A percentile compares a stretch with the other conserved stretches of the same genome.
Evolutionary conservation across 2,888 invertebrate genomes (phyloP).

Genomic region (Chouioia cunea): DNA sequence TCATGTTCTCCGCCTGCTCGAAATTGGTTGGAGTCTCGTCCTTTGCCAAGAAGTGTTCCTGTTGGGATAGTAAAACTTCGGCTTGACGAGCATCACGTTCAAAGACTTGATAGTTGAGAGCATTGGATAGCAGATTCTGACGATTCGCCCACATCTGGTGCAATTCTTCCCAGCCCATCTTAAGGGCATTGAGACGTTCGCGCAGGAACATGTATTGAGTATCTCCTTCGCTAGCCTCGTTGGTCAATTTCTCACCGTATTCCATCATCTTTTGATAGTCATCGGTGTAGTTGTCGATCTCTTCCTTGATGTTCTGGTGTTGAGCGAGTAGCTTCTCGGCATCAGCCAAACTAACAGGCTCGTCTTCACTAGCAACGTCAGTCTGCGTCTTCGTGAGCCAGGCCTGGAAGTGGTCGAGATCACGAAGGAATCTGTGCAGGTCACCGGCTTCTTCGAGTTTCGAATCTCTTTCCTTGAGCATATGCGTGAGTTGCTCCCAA

Average conservation of each 20-base stretch:
- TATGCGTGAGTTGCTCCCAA: slow-evolving; percentile 97
- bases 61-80: slow-evolving; percentile 96
- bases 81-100: slow-evolving; percentile 97
- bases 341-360: slow-evolving; percentile 91
- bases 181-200: slow-evolving; percentile 95
- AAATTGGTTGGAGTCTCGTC: slow-evolving; percentile 94
- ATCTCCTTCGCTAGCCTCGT: slow-evolving; percentile 85
- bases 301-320: slow-evolving; percentile 98
- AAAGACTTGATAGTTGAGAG: slow-evolving; percentile 91
- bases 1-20: slow-evolving; percentile 96
- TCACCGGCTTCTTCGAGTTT: slow-evolving; percentile 99
- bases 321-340: slow-evolving; percentile 97
- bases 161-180: slow-evolving; percentile 99
- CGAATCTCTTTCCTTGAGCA: slow-evolving; percentile 97
- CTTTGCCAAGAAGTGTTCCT: slow-evolving; percentile 97
- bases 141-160: slow-evolving; percentile 99
- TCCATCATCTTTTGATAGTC: slow-evolving; percentile 99
- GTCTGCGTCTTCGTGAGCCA: slow-evolving; percentile 99
- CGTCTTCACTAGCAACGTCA: slow-evolving; percentile 98
- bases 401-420: slow-evolving; percentile 99
- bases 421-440: slow-evolving; percentile 96
- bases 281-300: slow-evolving; percentile 98
- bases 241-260: slow-evolving; percentile 95
- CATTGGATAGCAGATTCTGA: slow-evolving; percentile 93
- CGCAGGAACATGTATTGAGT: slow-evolving; percentile 99